Percentiles rank a stretch among this genome's conserved stretches.
Conservation (phyloP, 2,888 invertebrate genomes). For the Merodon equestris region DNA sequence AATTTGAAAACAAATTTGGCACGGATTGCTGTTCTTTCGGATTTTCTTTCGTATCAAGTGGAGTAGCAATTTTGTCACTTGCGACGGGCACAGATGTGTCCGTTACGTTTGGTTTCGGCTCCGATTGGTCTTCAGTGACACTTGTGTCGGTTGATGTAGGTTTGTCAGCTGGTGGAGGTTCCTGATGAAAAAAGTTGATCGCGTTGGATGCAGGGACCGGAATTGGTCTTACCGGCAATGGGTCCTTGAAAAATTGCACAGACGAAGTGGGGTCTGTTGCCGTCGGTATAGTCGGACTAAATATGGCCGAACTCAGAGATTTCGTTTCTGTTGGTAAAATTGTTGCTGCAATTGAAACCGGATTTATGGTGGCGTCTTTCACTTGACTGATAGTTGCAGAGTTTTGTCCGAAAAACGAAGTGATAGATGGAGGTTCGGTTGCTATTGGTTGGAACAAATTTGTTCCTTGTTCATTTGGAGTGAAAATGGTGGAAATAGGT, state of each 20-base stretch:
- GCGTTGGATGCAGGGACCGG: too few relatives aligned
- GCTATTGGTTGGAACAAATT: conserved; percentile 20
- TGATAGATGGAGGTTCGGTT: conserved; percentile 2
- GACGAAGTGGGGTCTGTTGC: not conserved
- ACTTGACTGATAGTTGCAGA: not conserved
- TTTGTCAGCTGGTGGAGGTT: not conserved
- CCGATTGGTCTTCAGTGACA: not conserved
- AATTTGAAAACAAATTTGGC: conserved; percentile 70
- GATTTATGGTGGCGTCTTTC: not conserved
- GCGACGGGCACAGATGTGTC: conserved; percentile 22
- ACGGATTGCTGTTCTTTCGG: conserved; percentile 45
- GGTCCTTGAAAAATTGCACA: too few relatives aligned
- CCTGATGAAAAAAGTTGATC: conserved; percentile 29
- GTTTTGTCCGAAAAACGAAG: conserved; percentile 12
- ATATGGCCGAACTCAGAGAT: not conserved
- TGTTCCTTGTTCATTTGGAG: conserved; percentile 30
- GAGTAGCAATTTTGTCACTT: conserved; percentile 58
- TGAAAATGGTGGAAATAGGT: conserved; percentile 40
- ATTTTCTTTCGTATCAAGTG: conserved; percentile 36
- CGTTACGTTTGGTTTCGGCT: not conserved
- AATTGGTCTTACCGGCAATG: too few relatives aligned
- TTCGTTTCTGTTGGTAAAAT: not conserved
- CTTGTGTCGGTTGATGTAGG: not conserved
- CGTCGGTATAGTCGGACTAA: conserved; percentile 4
- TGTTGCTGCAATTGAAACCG: not conserved